Percentiles rank a stretch among this genome's conserved stretches.
These are phyloP conservation scores for Globia sparganii DNA, from an alignment of 2,888 invertebrate species.

Conservation along the genomic window DNA sequence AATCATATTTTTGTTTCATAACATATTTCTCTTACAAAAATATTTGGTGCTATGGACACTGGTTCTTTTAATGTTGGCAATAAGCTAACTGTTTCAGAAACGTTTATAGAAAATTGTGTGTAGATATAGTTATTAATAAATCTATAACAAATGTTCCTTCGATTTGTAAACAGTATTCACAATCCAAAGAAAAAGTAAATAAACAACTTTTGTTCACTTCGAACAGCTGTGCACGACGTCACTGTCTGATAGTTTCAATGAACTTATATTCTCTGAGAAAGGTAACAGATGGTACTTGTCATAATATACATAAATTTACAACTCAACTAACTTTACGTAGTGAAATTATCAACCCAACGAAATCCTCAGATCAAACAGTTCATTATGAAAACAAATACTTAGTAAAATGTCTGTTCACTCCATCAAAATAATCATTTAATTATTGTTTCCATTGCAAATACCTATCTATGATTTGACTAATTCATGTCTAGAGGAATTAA, in stretches of 20 bases:
- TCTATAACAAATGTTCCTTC: background rate
- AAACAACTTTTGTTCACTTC: background rate
- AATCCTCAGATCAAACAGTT: background rate
- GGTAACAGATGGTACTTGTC: constrained; percentile 8
- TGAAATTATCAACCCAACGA: constrained; percentile 1
- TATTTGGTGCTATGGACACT: background rate
- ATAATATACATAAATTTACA: background rate
- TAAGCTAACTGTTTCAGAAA: too few species aligned
- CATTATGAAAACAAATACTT: constrained; percentile 27
- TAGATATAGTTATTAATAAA: too few species aligned
- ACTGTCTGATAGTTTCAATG: constrained; percentile 1
- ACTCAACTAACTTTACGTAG: constrained; percentile 8
- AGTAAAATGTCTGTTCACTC: background rate
- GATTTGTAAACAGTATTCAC: background rate
- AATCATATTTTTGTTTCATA: too few species aligned
- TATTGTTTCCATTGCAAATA: constrained; percentile 6
- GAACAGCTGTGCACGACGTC: constrained; percentile 7
- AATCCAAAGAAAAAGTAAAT: background rate
- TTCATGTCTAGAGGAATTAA: background rate
- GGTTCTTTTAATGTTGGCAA: too few species aligned
- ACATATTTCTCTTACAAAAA: background rate
- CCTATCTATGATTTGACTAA: background rate
- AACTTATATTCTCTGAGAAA: background rate
- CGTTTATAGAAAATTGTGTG: too few species aligned
- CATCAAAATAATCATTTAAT: constrained; percentile 3